These are phyloP conservation scores for Botia kubotai DNA, from an alignment of 2,797 vertebrate genomes.

Conservation along the genomic window DNA sequence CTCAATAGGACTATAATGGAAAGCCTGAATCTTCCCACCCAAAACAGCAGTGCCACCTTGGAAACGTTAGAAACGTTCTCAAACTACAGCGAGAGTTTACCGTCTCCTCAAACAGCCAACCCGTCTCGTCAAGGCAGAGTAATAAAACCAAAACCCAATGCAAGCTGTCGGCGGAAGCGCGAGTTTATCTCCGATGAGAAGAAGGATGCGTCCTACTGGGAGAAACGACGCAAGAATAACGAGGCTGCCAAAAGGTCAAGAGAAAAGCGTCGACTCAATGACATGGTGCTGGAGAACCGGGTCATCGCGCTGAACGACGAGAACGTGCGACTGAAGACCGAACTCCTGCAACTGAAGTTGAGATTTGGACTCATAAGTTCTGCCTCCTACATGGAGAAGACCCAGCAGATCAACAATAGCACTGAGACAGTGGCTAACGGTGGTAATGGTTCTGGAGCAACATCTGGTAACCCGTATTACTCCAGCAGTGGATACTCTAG, in stretches of 20 bases:
- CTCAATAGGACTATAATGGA: conserved; percentile 74
- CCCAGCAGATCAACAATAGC: conserved; percentile 77
- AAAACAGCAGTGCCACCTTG: conserved; percentile 68
- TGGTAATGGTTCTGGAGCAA: conserved; percentile 65
- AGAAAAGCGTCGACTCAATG: conserved; percentile 93
- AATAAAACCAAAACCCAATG: conserved; percentile 78
- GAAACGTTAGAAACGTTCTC: conserved; percentile 68
- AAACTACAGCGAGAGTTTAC: conserved; percentile 66
- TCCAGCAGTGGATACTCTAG: conserved; percentile 81
- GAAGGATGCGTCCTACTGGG: conserved; percentile 95
- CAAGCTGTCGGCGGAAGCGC: conserved; percentile 86
- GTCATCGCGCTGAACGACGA: conserved; percentile 89
- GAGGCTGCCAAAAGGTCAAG: conserved; percentile 96
- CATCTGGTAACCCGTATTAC: conserved; percentile 71
- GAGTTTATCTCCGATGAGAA: conserved; percentile 97
- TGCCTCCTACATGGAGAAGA: conserved; percentile 82
- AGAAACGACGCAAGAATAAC: conserved; percentile 95
- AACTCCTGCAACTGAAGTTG: conserved; percentile 84
- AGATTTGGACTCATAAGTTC: conserved; percentile 85
- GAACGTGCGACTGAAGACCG: conserved; percentile 82
- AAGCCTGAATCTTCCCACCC: conserved; percentile 73
- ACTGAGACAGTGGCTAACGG: conserved; percentile 50
- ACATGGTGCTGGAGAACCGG: conserved; percentile 96
- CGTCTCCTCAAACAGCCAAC: conserved; percentile 66
- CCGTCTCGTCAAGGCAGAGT: conserved; percentile 62